Conservation (phyloP, 2,113 vertebrate genomes). For the Dascyllus trimaculatus region DNA sequence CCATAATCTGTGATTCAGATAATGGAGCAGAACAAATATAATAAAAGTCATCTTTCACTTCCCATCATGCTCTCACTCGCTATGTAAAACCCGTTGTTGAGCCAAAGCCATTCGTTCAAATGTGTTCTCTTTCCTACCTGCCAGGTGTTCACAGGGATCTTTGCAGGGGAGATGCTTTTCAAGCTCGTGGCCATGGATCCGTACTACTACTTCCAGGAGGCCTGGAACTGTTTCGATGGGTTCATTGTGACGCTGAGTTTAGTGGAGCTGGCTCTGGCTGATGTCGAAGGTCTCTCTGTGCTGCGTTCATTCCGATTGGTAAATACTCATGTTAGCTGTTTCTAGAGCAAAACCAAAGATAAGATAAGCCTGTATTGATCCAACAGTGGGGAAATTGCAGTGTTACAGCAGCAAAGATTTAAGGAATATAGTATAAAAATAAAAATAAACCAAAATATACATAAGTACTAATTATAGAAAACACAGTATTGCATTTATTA, state of each 20-base stretch:
- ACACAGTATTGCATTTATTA: no score
- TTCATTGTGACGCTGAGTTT: slow-evolving; percentile 99
- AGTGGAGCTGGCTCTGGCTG: slow-evolving; percentile 93
- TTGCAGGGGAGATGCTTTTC: slow-evolving; percentile 98
- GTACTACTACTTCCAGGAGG: slow-evolving; percentile 99
- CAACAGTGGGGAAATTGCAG: no score
- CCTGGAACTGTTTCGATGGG: slow-evolving; percentile 99
- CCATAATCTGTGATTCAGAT: not conserved
- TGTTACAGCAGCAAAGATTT: no score
- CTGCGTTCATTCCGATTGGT: slow-evolving; percentile 99
- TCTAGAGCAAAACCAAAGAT: not conserved
- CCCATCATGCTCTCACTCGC: not conserved
- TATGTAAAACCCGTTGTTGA: slow-evolving; percentile 6
- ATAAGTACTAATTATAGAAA: no score
- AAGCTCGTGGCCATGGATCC: slow-evolving; percentile 99
- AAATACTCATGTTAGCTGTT: slow-evolving; percentile 53
- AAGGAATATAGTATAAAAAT: not conserved
- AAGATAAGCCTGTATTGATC: no score
- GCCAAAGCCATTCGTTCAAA: slow-evolving; percentile 16
- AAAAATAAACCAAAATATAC: no score
- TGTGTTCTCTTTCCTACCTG: slow-evolving; percentile 26
- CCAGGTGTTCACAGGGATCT: slow-evolving; percentile 99
- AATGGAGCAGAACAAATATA: not conserved
- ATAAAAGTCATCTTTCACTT: fast-evolving
- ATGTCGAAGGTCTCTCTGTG: slow-evolving; percentile 97